Evolutionary conservation across 2,888 invertebrate species (phyloP), one percentile per base, ranked within the genome.

Genomic region (Mythimna vitellina): DNA sequence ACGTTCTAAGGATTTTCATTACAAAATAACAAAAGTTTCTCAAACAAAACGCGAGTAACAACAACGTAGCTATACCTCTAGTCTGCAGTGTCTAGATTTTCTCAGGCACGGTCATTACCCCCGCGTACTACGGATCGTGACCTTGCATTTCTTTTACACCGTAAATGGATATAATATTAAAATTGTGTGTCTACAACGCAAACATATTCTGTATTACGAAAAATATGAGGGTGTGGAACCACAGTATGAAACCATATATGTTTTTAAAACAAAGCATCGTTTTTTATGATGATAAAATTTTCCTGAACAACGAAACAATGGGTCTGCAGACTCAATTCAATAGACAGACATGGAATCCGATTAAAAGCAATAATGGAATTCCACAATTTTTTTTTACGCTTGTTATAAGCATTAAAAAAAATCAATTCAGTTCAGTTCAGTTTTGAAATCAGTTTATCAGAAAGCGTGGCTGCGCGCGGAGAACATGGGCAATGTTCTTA

Each of bases 71-170:
- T 63, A 53, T 51, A 66, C 61, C 20, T 73, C 56, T 22, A 49
- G 63, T 81, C 77, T 71, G 65, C 65, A 72, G 56, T 70, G 29
- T 42, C 64, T 62, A 67, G 35, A 65, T 81, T 58, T 67, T 70
- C 73, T 58, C 63, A 70, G 62, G 29, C 76, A 70, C 71, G 75
- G 84, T 64, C 78, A 71, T 76, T 78, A 69, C 73, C 80, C 81
- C 49, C 70, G n/a, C 65, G 67, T 71, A 60, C 63, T 76, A 58
- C 60, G 60, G 76, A 74, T 73, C 86, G 85, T 87, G 87, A 82
- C 81, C 84, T 86, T 86, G 87, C 87, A 87, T 86, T 82, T 84
- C 78, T 84, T 79, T 71, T 74, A 25, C 64, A 67, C 46, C 60
- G 67, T 78, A 75, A 76, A 76, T 69, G 73, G 58, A 53, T 75